Evolutionary conservation across 2,113 vertebrate genomes (phyloP).

Genomic region (Cranoglanis bouderius): DNA sequence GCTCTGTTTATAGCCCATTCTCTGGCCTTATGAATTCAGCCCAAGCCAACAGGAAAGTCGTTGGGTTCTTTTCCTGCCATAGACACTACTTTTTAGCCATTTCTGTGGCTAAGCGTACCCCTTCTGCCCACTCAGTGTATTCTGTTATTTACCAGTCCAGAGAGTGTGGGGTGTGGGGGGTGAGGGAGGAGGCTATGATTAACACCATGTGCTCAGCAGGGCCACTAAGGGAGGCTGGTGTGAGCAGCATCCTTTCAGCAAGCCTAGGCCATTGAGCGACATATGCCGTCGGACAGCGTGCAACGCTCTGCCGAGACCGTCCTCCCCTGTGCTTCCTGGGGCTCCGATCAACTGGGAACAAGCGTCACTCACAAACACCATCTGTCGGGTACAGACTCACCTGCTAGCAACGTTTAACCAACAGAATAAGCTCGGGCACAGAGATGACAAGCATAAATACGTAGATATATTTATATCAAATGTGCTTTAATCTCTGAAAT

Average conservation of each 20-base stretch:
- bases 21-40: slow-evolving; percentile 19
- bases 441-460: neutral
- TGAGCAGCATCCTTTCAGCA: slow-evolving; percentile 74
- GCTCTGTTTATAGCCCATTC: slow-evolving; percentile 34
- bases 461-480: neutral
- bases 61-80: slow-evolving; percentile 23
- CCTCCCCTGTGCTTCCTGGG: slow-evolving; percentile 73
- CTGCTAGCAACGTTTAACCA: slow-evolving; percentile 70
- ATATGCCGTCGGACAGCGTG: slow-evolving; percentile 80
- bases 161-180: slow-evolving; percentile 58
- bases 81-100: slow-evolving; percentile 21
- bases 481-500: slow-evolving; percentile 15
- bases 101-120: slow-evolving; percentile 31
- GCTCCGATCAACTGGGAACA: slow-evolving; percentile 81
- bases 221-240: slow-evolving; percentile 66
- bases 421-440: slow-evolving; percentile 49
- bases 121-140: slow-evolving; percentile 31
- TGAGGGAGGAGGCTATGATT: slow-evolving; percentile 71
- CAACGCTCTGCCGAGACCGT: slow-evolving; percentile 71
- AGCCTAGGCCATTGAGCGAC: slow-evolving; percentile 81
- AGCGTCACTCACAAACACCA: slow-evolving; percentile 81
- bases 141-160: slow-evolving; percentile 62
- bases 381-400: slow-evolving; percentile 79
- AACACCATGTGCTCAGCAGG: slow-evolving; percentile 60
- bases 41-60: neutral